Evolutionary conservation across 2,888 invertebrate genomes (phyloP), one percentile per base, ranked within the genome.

Genomic region (Exocentrus adspersus): DNA sequence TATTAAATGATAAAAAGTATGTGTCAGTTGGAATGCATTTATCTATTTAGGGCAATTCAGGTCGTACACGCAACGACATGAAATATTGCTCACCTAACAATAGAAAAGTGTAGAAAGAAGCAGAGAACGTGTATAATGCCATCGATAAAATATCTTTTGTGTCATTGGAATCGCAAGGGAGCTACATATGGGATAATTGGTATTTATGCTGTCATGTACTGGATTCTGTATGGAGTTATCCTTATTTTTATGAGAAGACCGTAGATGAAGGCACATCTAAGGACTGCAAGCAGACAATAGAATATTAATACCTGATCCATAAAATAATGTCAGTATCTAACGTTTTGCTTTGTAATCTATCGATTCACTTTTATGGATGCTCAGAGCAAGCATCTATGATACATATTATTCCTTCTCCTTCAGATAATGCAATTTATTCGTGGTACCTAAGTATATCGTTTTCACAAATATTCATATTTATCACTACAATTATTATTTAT

Each of bases 1-100:
- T 28, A 54, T 51, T 53, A 51, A 48, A 17, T 12, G 19, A 51
- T 43, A 51, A 37, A 48, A 60, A 46, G 51, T 52, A 51, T 62
- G 19, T 41, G 32, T 41, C 48, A 41, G 24, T 16, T 14, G 21
- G 57, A 62, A 57, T 57, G 19, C 28, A 19, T 48, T 41, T 61
- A 32, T 61, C 43, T 54, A 30, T 43, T 1, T 42, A 28, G 30
- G 16, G 43, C 24, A 16, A 54, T 43, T 54, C 30, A 54, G 54
- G 54, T 54, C 54, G 21, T 6, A 54, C 42, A 20, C 41, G 42
- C 14, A 42, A 42, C 14, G 16, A 24, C 28, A 43, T 54, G 28
- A 54, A 20, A 28, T 45, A 54, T 54, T 42, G 42, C 30, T 37
- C 16, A 12, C 10, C 37, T 30, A 37, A 51, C 37, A 37, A 51